Base-by-base conservation (phyloP, 1,140 invertebrate genomes). In the Psilanteris sp. region DNA sequence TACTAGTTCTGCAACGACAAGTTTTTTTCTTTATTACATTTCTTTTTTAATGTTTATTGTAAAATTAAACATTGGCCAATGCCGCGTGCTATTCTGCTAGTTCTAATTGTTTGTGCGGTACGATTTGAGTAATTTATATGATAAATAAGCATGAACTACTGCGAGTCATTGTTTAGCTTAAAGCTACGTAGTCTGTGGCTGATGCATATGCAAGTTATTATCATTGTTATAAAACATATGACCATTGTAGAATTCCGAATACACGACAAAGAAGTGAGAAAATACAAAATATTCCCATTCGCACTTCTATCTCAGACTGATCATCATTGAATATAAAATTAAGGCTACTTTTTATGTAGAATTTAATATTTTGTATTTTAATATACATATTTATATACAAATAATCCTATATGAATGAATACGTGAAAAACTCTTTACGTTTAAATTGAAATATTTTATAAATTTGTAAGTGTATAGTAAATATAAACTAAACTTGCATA, bases 131-230 rank as follows among this genome's bases (percentile, higher is more conserved):
- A 29, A 4, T 18, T 46, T 46, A 15, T 14, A 54, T 26, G 9
- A 54, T 50, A 15, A 50, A 41, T 52, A 34, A 48, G 14, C 6
- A 18, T 50, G 32, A 29, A 46, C 37, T 66, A 29, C 22, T 18
- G 52, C 39, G 39, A 71, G 32, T 46, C 16, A 44, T 61, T 71
- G 55, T 71, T 71, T 71, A 61, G 67, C 67, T 71, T 61, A 15
- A 54, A 44, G 66, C 67, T 54, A 55, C 46, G 55, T 72, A 72
- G 68, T 20, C 9, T 59, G 44, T 61, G 59, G 55, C 44, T 46
- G 52, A 57, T 57, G 36, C 55, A 31, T 61, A 71, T 22, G 36
- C 59, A 50, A 73, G 54, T 61, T 34, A 50, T 62, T 37, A 54
- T 72, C 26, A 59, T 64, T 72, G 41, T 64, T 64, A 59, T 34